Conservation (phyloP, 37 sponge, comb jelly and placozoan genomes). For the Beroe ovata region DNA sequence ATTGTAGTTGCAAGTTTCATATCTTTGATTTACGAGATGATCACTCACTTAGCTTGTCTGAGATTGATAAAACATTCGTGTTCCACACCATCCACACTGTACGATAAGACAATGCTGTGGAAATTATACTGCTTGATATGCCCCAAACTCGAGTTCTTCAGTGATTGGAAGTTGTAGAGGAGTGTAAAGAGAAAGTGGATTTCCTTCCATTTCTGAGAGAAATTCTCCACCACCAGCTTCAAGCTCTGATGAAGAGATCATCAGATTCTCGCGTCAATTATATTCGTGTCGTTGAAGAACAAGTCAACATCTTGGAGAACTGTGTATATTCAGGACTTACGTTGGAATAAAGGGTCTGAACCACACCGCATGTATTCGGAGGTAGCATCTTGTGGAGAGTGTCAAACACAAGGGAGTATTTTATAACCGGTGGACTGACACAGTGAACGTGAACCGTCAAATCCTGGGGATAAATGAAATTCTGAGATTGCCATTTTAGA, state of each 20-base stretch:
- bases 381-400: constrained; percentile 44
- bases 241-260: constrained; percentile 16
- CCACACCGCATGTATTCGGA: constrained; percentile 41
- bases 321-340: neutral
- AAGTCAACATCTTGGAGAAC: neutral
- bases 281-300: too few relatives aligned
- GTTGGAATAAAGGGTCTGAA: constrained; percentile 40
- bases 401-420: constrained; percentile 57
- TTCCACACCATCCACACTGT: constrained; percentile 18
- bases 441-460: constrained; percentile 35
- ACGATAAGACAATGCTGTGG: constrained; percentile 8
- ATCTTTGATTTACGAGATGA: too few relatives aligned
- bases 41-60: neutral
- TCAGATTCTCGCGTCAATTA: too few relatives aligned
- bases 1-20: too few relatives aligned
- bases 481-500: too few relatives aligned
- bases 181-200: constrained; percentile 65
- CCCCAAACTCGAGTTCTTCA: constrained; percentile 42
- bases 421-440: constrained; percentile 50
- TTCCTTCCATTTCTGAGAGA: constrained; percentile 58
- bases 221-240: constrained; percentile 56
- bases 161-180: constrained; percentile 59
- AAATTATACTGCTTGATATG: constrained; percentile 38
- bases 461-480: too few relatives aligned
- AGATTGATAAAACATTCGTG: constrained; percentile 45